Evolutionary conservation across 2,888 invertebrate species (phyloP).

Genomic region (Chloroclysta siterata): DNA sequence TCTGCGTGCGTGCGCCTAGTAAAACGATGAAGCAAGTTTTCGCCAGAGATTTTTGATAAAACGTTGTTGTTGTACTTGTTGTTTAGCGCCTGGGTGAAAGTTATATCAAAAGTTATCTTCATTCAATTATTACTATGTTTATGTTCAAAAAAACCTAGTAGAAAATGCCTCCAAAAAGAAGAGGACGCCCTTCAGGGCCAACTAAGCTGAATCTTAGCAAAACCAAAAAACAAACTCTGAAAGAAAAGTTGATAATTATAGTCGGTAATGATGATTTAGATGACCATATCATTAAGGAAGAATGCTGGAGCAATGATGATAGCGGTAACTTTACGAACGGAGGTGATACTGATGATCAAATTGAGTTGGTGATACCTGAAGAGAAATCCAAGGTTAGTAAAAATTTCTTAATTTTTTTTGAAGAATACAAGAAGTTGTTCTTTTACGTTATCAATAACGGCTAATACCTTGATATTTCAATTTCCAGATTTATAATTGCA

Average conservation of each 20-base stretch:
- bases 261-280: conserved; percentile 26
- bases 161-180: conserved; percentile 71
- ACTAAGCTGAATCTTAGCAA: conserved; percentile 51
- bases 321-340: conserved; percentile 31
- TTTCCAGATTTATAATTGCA: conserved; percentile 61
- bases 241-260: conserved; percentile 20
- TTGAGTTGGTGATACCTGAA: conserved; percentile 14
- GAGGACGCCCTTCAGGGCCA: conserved; percentile 56
- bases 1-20: conserved; percentile 37
- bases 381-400: conserved; percentile 25
- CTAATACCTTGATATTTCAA: not conserved
- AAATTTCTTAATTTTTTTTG: not conserved
- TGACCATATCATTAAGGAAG: conserved; percentile 23
- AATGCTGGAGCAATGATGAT: conserved; percentile 27
- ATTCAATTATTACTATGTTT: conserved; percentile 3
- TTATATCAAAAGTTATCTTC: conserved; percentile 67
- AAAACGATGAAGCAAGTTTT: conserved; percentile 44
- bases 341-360: conserved; percentile 29
- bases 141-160: conserved; percentile 35
- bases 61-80: conserved; percentile 12
- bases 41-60: conserved; percentile 25
- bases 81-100: conserved; percentile 77
- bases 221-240: conserved; percentile 36
- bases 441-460: no score
- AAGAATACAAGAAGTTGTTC: not conserved